Base-by-base conservation (phyloP, 2,888 invertebrate genomes). In the Eulithis prunata region DNA sequence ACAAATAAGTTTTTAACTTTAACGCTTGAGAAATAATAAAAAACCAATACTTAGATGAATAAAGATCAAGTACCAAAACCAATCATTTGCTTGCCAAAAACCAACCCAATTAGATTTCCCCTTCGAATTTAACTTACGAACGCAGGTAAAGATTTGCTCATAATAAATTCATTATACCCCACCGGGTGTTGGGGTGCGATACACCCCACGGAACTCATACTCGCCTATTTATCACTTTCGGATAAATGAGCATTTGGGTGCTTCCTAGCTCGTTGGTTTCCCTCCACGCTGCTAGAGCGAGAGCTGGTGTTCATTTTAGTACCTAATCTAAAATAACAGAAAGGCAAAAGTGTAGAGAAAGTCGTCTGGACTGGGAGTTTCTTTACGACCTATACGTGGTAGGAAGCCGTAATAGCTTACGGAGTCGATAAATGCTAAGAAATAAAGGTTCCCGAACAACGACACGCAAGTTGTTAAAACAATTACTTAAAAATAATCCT, bases 141-240 rank as follows among this genome's bases (percentile, higher is more conserved):
- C 38, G 66, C 69, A 71, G 70, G 70, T 71, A 70, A 71, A 70
- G 72, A 72, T 74, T 74, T 72, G 72, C 67, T 74, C 64, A 72
- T 74, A 71, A 74, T 71, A 74, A 72, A 74, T 74, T 71, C 74
- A 74, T 74, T 71, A 68, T 43, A 65, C 64, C 63, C 60, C 53
- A 45, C 52, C 12, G 28, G 56, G 51, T 13, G 46, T 32, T 38
- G 58, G 66, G 59, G 53, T 54, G 56, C 13, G 52, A 57, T 46
- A 53, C 53, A 63, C 60, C 52, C 51, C 64, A 21, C 49, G 66
- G 69, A 82, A 87, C 85, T 88, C 89, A 87, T 85, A 82, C 78
- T 75, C 73, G 79, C 78, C 86, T 89, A 90, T 90, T 90, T 90
- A 91, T 90, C 90, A 90, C 85, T 88, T 87, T 83, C 85, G 80